Percentiles rank a stretch among this genome's conserved stretches.
Evolutionary conservation across 2,797 vertebrate genomes (phyloP).

Genomic region (Brotogeris chrysoptera): DNA sequence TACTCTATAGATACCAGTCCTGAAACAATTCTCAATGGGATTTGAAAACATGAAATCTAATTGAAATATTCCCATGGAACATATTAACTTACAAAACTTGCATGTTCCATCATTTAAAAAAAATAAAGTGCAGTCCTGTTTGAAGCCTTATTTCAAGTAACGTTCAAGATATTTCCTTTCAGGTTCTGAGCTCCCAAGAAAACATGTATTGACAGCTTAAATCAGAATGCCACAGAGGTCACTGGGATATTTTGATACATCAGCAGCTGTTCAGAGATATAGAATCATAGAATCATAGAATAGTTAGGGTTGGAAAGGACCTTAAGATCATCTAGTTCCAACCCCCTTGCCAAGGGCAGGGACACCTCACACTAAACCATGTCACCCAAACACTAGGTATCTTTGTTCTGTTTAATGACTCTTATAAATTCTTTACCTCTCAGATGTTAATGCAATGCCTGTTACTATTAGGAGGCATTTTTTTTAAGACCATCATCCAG

Average conservation of each 20-base stretch:
- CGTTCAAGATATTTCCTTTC: not conserved
- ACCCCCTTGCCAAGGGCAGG: too few relatives aligned
- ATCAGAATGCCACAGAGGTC: not conserved
- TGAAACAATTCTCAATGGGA: not conserved
- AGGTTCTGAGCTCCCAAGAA: not conserved
- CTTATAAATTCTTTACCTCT: not conserved
- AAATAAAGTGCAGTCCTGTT: not conserved
- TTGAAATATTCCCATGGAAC: not conserved
- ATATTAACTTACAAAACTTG: not conserved
- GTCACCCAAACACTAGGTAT: too few relatives aligned
- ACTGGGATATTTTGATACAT: not conserved
- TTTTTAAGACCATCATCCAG: not conserved
- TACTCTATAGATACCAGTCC: not conserved
- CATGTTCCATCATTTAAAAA: not conserved
- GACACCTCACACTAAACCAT: too few relatives aligned
- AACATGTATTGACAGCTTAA: not conserved
- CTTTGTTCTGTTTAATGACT: not conserved
- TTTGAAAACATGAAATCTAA: not conserved
- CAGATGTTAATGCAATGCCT: not conserved
- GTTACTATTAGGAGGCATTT: not conserved
- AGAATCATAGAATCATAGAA: too few relatives aligned
- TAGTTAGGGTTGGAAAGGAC: too few relatives aligned
- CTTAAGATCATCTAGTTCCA: too few relatives aligned
- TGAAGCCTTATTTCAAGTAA: not conserved
- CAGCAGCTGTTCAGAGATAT: not conserved